phyloP scores from a whole-genome alignment of 2,797 vertebrate species.

The Syncerus caffer region DNA sequence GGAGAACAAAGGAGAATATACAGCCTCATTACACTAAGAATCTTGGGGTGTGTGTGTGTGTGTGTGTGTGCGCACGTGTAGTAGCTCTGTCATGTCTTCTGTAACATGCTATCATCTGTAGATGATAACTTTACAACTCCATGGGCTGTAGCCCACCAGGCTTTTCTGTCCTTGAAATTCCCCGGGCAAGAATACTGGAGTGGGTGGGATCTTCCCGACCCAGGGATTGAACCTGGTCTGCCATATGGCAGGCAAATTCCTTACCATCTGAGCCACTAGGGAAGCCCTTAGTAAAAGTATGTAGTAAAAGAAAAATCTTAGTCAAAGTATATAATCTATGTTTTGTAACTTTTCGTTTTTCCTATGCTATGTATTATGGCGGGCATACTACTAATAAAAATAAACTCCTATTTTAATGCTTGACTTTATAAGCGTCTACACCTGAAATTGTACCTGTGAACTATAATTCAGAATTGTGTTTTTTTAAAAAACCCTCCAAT shows the following conservation, averaged over 20 bases:
- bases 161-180: neutral
- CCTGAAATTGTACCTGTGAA: slow-evolving; percentile 59
- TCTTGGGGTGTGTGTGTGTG: neutral
- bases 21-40: neutral
- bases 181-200: neutral
- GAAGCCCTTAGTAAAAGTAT: neutral
- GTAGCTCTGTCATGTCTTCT: neutral
- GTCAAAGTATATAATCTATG: neutral
- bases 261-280: neutral
- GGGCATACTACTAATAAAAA: slow-evolving; percentile 23
- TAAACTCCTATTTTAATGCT: neutral
- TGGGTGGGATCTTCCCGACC: neutral
- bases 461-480: slow-evolving; percentile 55
- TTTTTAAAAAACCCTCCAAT: slow-evolving; percentile 32
- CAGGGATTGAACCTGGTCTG: neutral
- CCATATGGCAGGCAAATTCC: neutral
- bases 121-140: neutral
- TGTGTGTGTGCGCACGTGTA: neutral
- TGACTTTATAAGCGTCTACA: neutral
- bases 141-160: neutral
- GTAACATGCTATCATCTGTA: neutral
- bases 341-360: neutral
- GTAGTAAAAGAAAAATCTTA: neutral
- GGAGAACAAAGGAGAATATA: neutral
- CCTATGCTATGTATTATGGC: neutral